Evolutionary conservation across 2,888 invertebrate species (phyloP), one percentile per base, ranked within the genome.

Genomic region (Tromatobia lineatoria): DNA sequence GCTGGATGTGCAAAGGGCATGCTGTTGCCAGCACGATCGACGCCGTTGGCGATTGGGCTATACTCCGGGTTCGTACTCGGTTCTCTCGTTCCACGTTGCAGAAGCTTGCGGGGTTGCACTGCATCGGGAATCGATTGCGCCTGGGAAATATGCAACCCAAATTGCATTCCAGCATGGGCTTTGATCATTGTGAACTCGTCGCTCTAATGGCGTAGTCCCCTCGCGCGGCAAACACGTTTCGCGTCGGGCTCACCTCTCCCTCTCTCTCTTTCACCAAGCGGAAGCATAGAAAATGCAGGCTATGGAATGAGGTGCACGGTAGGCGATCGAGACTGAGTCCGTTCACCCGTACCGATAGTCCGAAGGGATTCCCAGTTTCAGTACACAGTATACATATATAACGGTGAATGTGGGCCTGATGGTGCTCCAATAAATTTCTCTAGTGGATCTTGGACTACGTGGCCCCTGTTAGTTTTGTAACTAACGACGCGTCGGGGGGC

Each of bases 141-240:
- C 87, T 83, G 81, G 88, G 88, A 91, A 91, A 91, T 91, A 91
- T 92, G 91, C 90, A 90, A 91, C 90, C 88, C 89, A 89, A 91
- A 91, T 92, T 92, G 90, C 89, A 88, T 89, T 90, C 89, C 88
- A 82, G 61, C 71, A 45, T 80, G 69, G 82, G 85, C 88, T 89
- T 88, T 87, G 89, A 89, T 90, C 90, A 85, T 80, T 57, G 82
- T 81, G 85, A 86, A 88, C 87, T 89, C 81, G 82, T 69, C 70
- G 78, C 77, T 84, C 87, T 89, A 88, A 89, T 87, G 82, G 81
- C 83, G 83, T 79, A 83, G 73, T 38, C 64, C 75, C 61, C 47
- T 57, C 80, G 67, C 73, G 67, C 57, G 47, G 45, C 77, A 77
- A 82, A 80, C 79, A 85, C 76, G 85, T 77, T 80, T 45, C 82